These are phyloP conservation scores for Calidris pygmaea DNA, from an alignment of 2,113 vertebrate genomes.

Conservation along the genomic window DNA sequence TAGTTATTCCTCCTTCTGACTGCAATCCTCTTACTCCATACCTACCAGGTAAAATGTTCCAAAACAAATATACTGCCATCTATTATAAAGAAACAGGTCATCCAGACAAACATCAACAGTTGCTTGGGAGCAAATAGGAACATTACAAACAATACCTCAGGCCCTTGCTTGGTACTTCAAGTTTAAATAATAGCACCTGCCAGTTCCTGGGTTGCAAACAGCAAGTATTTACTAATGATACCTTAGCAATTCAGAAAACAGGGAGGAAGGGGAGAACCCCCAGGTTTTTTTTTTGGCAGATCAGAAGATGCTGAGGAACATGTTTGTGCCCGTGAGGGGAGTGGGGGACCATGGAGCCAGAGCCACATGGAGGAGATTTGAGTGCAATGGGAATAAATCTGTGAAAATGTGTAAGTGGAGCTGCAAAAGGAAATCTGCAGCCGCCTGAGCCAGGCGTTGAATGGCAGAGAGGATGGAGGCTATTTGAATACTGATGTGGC, in stretches of 20 bases:
- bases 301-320: neutral
- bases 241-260: neutral
- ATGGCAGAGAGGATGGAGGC: constrained; percentile 87
- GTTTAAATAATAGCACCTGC: constrained; percentile 15
- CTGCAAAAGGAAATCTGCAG: constrained; percentile 72
- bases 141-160: neutral
- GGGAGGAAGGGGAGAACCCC: neutral
- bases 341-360: neutral
- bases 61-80: neutral
- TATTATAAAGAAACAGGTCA: neutral
- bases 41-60: neutral
- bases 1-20: neutral
- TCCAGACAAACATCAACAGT: neutral
- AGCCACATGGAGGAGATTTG: constrained; percentile 58
- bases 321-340: neutral
- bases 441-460: constrained; percentile 77
- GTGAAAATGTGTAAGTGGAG: constrained; percentile 65
- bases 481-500: constrained; percentile 96
- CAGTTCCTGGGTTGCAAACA: constrained; percentile 21
- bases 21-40: neutral
- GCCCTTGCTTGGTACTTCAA: neutral
- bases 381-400: constrained; percentile 72
- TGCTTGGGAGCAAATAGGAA: neutral
- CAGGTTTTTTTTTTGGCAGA: neutral
- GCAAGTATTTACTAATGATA: constrained; percentile 39